These are phyloP conservation scores for Sylvia atricapilla DNA, from an alignment of 2,113 vertebrate species.

Conservation along the genomic window DNA sequence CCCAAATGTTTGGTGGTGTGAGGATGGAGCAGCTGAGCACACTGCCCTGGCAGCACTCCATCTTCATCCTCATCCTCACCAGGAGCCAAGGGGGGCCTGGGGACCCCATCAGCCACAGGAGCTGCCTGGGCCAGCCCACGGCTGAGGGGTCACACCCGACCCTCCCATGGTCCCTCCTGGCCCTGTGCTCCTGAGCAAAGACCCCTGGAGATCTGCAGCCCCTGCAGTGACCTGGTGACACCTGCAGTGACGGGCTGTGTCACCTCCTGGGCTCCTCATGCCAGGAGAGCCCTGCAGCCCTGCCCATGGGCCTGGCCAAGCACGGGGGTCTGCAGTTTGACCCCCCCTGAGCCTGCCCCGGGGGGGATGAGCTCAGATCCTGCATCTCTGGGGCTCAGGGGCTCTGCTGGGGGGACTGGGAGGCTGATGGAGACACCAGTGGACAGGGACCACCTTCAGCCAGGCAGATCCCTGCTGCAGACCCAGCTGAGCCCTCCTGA, in stretches of 20 bases:
- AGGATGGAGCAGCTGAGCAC: neutral
- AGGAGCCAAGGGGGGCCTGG: neutral
- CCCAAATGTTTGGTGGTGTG: neutral
- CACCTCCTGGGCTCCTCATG: neutral
- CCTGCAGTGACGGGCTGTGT: neutral
- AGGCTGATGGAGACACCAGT: neutral
- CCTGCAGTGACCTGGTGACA: neutral
- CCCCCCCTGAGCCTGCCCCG: neutral
- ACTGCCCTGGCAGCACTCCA: accelerated
- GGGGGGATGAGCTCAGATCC: neutral
- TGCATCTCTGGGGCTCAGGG: neutral
- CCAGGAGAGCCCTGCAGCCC: neutral
- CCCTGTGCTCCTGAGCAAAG: neutral
- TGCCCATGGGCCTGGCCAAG: neutral
- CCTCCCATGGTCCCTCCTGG: accelerated
- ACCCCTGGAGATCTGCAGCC: neutral
- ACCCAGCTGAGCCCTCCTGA: neutral
- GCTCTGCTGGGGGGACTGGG: neutral
- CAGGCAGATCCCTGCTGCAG: neutral
- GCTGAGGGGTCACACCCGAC: neutral
- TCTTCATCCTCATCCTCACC: neutral
- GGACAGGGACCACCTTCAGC: neutral
- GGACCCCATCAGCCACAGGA: accelerated
- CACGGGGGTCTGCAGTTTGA: accelerated
- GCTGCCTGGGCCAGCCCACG: neutral